Percentiles rank a stretch among this genome's conserved stretches.
Evolutionary conservation across 1,140 invertebrate species (phyloP).

Genomic region (Psix sp.): DNA sequence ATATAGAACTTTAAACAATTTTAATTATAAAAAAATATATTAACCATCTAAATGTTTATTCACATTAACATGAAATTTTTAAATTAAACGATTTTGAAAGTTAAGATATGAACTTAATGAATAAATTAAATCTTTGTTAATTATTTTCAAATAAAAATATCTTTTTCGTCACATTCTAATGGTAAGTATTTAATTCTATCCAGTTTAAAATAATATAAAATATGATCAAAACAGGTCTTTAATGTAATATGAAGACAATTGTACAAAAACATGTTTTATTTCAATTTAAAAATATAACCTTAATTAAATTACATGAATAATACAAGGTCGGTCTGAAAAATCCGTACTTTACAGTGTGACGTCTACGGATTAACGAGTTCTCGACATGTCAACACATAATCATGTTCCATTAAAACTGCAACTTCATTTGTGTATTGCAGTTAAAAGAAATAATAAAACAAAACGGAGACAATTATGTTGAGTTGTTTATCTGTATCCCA

Average conservation of each 20-base stretch:
- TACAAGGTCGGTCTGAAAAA: constrained; percentile 7
- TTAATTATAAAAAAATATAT: background rate
- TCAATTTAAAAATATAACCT: constrained; percentile 35
- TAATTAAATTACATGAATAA: constrained; percentile 29
- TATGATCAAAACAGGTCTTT: background rate
- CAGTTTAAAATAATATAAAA: background rate
- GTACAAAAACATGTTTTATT: constrained; percentile 35
- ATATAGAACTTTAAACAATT: background rate
- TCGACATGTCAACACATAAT: constrained; percentile 20
- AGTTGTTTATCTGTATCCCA: background rate
- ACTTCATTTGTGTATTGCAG: background rate
- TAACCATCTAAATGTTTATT: too few species aligned
- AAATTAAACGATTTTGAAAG: too few species aligned
- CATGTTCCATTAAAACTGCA: constrained; percentile 17
- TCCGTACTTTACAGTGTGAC: constrained; percentile 8
- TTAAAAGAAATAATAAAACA: background rate
- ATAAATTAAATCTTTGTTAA: too few species aligned
- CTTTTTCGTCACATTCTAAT: too few species aligned
- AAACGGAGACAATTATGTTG: background rate
- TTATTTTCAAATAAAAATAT: too few species aligned
- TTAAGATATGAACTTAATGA: too few species aligned
- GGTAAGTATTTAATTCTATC: background rate
- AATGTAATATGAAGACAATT: background rate
- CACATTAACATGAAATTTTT: too few species aligned
- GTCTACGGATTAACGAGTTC: constrained; percentile 17